phyloP scores from a whole-genome alignment of 1,140 invertebrate species.

The Sarcophaga bullata region DNA sequence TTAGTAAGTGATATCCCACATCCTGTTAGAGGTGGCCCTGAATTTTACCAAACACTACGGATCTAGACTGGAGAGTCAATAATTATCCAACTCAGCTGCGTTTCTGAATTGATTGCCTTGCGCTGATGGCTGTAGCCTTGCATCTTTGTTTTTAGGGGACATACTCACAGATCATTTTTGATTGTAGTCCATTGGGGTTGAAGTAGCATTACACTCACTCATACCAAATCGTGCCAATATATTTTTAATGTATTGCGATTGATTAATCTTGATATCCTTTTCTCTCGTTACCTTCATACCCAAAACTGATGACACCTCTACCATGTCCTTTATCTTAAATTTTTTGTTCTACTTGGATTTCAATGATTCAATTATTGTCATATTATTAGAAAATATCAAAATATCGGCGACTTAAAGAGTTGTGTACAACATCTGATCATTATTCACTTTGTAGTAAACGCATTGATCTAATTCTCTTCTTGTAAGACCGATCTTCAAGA shows the following conservation, averaged over 20 bases:
- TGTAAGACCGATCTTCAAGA: slow-evolving; percentile 42
- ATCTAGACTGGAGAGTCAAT: no score
- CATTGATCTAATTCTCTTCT: slow-evolving; percentile 52
- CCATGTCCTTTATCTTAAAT: no score
- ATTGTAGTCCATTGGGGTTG: slow-evolving; percentile 25
- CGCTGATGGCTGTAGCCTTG: background rate
- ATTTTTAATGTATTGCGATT: slow-evolving; percentile 31
- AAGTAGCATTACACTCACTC: no score
- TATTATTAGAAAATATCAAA: slow-evolving; percentile 53
- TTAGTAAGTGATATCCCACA: no score
- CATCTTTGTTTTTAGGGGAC: background rate
- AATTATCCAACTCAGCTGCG: no score
- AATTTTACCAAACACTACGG: no score
- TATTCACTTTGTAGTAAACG: background rate
- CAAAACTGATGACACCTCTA: no score
- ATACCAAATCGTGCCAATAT: slow-evolving; percentile 25
- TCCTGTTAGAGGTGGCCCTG: no score
- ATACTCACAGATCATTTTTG: slow-evolving; percentile 28
- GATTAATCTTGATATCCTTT: no score
- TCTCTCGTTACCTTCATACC: no score
- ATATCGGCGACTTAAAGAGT: slow-evolving; percentile 46
- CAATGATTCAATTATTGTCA: slow-evolving; percentile 42
- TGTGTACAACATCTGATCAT: slow-evolving; percentile 27
- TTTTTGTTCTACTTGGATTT: no score
- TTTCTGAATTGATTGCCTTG: no score